Percentiles rank a stretch among this genome's conserved stretches.
These are phyloP conservation scores for Fratercula arctica DNA, from an alignment of 2,797 vertebrate species.

Conservation along the genomic window DNA sequence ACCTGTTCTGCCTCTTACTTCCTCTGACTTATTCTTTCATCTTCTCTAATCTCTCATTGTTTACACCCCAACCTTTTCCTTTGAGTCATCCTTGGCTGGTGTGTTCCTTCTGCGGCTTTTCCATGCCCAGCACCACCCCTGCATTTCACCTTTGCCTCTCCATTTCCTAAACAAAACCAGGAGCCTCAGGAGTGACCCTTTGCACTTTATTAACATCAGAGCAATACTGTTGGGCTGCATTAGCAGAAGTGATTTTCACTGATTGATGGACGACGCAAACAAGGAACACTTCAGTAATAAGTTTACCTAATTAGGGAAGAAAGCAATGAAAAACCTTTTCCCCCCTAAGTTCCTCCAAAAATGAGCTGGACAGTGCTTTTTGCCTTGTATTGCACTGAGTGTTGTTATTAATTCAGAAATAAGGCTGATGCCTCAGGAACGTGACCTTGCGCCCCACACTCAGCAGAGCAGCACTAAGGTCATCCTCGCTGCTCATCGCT, in stretches of 20 bases:
- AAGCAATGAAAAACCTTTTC: not conserved
- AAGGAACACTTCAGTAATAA: not conserved
- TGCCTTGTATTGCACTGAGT: not conserved
- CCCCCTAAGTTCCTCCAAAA: not conserved
- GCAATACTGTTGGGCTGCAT: not conserved
- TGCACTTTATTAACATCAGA: not conserved
- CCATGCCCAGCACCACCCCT: not conserved
- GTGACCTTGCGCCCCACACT: not conserved
- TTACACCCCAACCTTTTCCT: not conserved
- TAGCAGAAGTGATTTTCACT: not conserved
- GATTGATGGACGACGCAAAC: not conserved
- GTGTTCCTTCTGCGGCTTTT: not conserved
- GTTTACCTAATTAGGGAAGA: not conserved
- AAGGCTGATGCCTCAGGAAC: not conserved
- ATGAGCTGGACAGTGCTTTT: not conserved
- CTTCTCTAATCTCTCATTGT: not conserved
- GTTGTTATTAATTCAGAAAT: not conserved
- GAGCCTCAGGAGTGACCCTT: not conserved
- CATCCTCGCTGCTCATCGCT: accelerated
- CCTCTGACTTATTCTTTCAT: not conserved
- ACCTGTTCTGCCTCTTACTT: not conserved
- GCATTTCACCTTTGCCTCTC: not conserved
- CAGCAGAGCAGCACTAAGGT: not conserved
- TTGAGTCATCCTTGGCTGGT: not conserved
- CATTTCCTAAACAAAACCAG: not conserved